A percentile compares a stretch with the other conserved stretches of the same genome.
Evolutionary conservation across 2,888 invertebrate species (phyloP).

Genomic region (Drosophila neonasuta): DNA sequence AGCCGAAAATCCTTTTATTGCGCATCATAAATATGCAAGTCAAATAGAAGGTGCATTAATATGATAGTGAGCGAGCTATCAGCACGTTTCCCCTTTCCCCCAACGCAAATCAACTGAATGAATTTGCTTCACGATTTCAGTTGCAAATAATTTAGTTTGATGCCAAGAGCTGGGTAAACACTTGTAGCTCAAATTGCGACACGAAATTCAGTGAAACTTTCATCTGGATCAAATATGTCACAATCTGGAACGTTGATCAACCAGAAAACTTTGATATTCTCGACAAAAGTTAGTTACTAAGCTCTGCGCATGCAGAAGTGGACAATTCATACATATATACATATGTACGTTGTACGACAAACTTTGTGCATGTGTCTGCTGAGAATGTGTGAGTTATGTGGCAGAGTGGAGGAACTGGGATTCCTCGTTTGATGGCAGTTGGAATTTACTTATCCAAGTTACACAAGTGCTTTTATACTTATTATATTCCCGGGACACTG

Average conservation of each 20-base stretch:
- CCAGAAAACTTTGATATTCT: conserved; percentile 19
- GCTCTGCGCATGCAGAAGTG: conserved; percentile 7
- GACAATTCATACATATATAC: conserved; percentile 7
- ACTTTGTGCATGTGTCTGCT: conserved; percentile 1
- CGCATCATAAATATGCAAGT: conserved; percentile 40
- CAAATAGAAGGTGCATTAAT: neutral
- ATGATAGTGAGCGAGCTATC: conserved; percentile 27
- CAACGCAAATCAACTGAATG: neutral
- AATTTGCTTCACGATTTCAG: conserved; percentile 3
- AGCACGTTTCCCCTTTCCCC: neutral
- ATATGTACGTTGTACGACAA: neutral
- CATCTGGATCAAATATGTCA: conserved; percentile 5
- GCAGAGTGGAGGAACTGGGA: neutral
- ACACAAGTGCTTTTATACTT: too few relatives aligned
- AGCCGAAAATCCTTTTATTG: conserved; percentile 46
- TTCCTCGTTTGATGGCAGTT: too few relatives aligned
- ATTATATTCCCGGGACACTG: too few relatives aligned
- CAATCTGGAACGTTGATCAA: conserved; percentile 13
- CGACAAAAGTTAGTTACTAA: conserved; percentile 28
- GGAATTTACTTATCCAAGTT: too few relatives aligned
- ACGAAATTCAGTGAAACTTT: conserved; percentile 15
- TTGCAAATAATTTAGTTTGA: conserved; percentile 1
- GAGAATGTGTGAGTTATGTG: neutral
- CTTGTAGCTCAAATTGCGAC: conserved; percentile 28
- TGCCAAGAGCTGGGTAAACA: conserved; percentile 53